These are phyloP conservation scores for Xylocampa areola DNA, from an alignment of 2,888 invertebrate genomes.

Conservation along the genomic window DNA sequence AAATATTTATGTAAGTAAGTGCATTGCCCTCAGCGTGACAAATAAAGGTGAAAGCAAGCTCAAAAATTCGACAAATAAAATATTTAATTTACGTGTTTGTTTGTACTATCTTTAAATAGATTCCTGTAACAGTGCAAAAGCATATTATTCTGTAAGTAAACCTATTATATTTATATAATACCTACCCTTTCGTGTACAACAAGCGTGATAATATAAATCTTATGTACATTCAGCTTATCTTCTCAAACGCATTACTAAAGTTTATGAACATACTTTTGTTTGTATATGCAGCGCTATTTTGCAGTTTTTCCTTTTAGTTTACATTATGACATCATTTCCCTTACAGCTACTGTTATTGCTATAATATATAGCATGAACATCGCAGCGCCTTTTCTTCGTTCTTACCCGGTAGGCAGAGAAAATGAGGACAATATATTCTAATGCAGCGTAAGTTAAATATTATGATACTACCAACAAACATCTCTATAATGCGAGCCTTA, in stretches of 20 bases:
- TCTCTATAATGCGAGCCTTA: background rate
- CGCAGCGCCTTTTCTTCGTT: conserved; percentile 1
- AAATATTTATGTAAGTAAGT: no score
- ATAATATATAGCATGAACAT: conserved; percentile 7
- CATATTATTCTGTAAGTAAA: no score
- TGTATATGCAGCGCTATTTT: conserved; percentile 14
- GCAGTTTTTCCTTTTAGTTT: conserved; percentile 7
- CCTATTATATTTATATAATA: conserved; percentile 1
- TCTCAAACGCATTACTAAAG: background rate
- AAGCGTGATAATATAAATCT: conserved; percentile 20
- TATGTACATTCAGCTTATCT: background rate
- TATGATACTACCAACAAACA: background rate
- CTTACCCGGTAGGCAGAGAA: background rate
- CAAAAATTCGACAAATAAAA: no score
- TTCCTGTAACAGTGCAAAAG: no score
- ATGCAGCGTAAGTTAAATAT: conserved; percentile 5
- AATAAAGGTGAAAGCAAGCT: no score
- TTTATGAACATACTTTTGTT: conserved; percentile 18
- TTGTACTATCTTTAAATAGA: no score
- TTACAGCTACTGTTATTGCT: conserved; percentile 16
- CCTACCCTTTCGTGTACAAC: background rate
- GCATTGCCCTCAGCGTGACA: no score
- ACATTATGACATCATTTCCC: conserved; percentile 15
- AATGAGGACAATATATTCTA: conserved; percentile 5
- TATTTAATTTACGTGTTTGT: no score